Evolutionary conservation across 2,888 invertebrate genomes (phyloP), one percentile per base, ranked within the genome.

Genomic region (Orgyia antiqua): DNA sequence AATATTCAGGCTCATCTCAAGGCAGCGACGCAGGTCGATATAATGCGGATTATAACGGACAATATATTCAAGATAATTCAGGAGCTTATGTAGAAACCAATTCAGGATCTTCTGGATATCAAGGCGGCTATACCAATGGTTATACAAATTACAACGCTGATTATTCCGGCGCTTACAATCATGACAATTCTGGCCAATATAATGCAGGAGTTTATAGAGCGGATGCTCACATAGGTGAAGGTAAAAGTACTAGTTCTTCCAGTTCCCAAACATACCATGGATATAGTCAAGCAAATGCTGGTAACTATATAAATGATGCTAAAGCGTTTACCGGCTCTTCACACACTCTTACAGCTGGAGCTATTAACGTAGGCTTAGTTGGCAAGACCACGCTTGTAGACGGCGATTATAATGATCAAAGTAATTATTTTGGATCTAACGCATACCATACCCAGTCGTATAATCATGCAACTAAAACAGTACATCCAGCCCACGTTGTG

Each of bases 301-400:
- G 68, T 3, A 68, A 73, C 31, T 80, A 82, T 37, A 51, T 80
- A 19, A 69, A 57, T 9, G 69, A 71, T 38, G 58, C 65, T 1
- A 74, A 71, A 27, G 74, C 68, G 2, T 68, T 66, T 11, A 72
- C 75, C 19, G 82, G 83, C 4, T 66, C 64, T 0, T 73, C 80
- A 4, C 86, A 87, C 28, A 76, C 75, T 26, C 58, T 87, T 12
- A 77, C 84, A 3, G 83, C 83, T 7, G 87, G 87, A 15, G 83
- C 86, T 17, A 68, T 87, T 0, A 87, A 84, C 44, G 82, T 86
- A 8, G 87, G 78, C 13, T 59, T 87, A 20, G 87, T 87, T 4
- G 87, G 87, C 18, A 87, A 86, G 55, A 87, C 87, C 1, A 77
- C 77, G 8, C 58, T 87, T 31, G 56, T 87, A 1, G 86, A 86